These are phyloP conservation scores for Trachelus troglodyta DNA, from an alignment of 2,888 invertebrate genomes.

Conservation along the genomic window DNA sequence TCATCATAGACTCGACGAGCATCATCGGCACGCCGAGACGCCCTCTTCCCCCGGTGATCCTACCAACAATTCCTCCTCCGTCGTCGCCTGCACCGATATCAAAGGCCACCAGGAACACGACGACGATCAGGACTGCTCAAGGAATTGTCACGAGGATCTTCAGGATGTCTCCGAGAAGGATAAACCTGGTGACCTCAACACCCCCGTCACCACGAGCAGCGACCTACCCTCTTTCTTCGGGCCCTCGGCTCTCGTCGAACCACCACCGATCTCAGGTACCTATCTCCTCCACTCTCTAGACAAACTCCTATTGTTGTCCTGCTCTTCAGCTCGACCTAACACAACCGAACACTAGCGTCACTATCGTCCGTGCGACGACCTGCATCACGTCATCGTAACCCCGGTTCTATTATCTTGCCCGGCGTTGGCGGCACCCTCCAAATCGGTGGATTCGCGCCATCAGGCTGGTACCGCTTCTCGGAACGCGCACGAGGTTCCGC, in stretches of 20 bases:
- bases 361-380: slow-evolving; percentile 28
- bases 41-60: slow-evolving; percentile 48
- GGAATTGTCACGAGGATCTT: slow-evolving; percentile 66
- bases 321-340: slow-evolving; percentile 25
- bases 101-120: slow-evolving; percentile 42
- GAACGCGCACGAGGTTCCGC: slow-evolving; percentile 32
- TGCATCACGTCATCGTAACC: background rate
- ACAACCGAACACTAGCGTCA: slow-evolving; percentile 27
- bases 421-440: background rate
- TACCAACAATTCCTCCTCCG: slow-evolving; percentile 22
- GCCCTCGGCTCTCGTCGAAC: slow-evolving; percentile 85
- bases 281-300: background rate
- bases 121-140: slow-evolving; percentile 60
- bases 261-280: slow-evolving; percentile 94
- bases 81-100: slow-evolving; percentile 15
- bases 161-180: slow-evolving; percentile 67
- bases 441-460: background rate
- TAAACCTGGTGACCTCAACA: slow-evolving; percentile 89
- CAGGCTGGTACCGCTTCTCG: slow-evolving; percentile 5
- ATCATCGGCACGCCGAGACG: slow-evolving; percentile 41
- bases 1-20: slow-evolving; percentile 40
- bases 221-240: slow-evolving; percentile 95
- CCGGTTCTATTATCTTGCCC: background rate
- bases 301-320: background rate
- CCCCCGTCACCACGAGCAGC: slow-evolving; percentile 91